A percentile compares a stretch with the other conserved stretches of the same genome.
Conservation (phyloP, 2,113 vertebrate genomes). For the Oostethus manadensis region DNA sequence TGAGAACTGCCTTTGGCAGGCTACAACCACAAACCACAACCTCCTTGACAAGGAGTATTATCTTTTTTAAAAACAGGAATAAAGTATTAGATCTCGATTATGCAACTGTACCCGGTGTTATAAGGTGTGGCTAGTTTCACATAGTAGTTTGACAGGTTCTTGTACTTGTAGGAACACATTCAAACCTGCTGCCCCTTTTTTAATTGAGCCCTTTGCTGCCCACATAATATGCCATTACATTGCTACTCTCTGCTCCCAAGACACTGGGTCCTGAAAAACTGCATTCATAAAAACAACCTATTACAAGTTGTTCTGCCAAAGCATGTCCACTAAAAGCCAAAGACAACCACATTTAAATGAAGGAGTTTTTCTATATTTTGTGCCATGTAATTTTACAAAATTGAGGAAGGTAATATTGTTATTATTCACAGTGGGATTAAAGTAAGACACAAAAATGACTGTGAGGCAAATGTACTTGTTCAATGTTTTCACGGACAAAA, state of each 20-base stretch:
- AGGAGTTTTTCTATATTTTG: constrained; percentile 36
- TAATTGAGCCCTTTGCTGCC: constrained; percentile 31
- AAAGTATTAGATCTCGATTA: no score
- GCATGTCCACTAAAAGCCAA: constrained; percentile 47
- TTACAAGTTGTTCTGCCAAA: constrained; percentile 70
- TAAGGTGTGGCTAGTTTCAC: constrained; percentile 1
- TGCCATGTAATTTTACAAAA: constrained; percentile 53
- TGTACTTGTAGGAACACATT: constrained; percentile 17
- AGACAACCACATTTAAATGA: constrained; percentile 55
- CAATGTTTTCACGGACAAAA: constrained; percentile 32
- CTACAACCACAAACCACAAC: no score
- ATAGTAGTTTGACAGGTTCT: constrained; percentile 11
- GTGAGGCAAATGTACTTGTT: constrained; percentile 29
- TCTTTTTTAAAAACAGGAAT: no score
- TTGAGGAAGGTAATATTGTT: constrained; percentile 39
- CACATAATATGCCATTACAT: constrained; percentile 32
- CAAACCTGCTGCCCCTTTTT: constrained; percentile 25
- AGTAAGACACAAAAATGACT: constrained; percentile 38
- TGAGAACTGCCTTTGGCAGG: no score
- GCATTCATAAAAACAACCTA: constrained; percentile 52
- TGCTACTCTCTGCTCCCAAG: constrained; percentile 40
- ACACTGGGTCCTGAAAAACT: constrained; percentile 46
- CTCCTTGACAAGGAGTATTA: no score
- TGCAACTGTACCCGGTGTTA: not conserved
- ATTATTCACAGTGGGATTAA: constrained; percentile 32